Percentiles rank a stretch among this genome's conserved stretches.
Conservation (phyloP, 2,888 invertebrate species). For the Itoplectis maculator region DNA sequence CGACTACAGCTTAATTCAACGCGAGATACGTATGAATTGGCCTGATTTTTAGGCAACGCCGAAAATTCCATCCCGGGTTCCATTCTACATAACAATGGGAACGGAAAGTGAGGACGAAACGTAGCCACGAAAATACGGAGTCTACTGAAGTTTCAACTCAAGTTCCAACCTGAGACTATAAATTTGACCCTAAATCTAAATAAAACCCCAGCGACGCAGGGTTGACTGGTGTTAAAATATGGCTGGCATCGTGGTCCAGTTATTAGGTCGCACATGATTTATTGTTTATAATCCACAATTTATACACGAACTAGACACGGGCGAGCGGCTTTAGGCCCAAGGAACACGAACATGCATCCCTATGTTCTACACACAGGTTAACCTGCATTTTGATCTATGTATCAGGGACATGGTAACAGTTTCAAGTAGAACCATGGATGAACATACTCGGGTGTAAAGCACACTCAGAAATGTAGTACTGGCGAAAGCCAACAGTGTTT, state of each 20-base stretch:
- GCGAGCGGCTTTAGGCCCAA: neutral
- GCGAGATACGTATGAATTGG: neutral
- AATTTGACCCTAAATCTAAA: neutral
- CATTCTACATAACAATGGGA: neutral
- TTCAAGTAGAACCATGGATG: no score
- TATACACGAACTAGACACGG: neutral
- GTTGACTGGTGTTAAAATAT: neutral
- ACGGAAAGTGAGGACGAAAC: no score
- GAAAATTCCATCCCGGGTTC: neutral
- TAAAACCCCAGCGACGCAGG: neutral
- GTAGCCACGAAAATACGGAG: no score
- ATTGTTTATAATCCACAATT: neutral
- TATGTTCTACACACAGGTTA: neutral
- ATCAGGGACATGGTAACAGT: no score
- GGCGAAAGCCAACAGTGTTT: no score
- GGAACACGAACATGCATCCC: neutral
- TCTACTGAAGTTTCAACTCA: no score
- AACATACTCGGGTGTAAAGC: no score
- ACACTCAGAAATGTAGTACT: no score
- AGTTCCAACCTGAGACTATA: no score
- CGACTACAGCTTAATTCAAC: slow-evolving; percentile 15
- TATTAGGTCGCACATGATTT: neutral
- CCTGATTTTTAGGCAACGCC: neutral
- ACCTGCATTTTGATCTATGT: neutral
- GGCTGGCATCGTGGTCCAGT: neutral